Percentiles rank a stretch among this genome's conserved stretches.
Evolutionary conservation across 2,888 invertebrate species (phyloP).

Genomic region (Latrodectus hesperus): DNA sequence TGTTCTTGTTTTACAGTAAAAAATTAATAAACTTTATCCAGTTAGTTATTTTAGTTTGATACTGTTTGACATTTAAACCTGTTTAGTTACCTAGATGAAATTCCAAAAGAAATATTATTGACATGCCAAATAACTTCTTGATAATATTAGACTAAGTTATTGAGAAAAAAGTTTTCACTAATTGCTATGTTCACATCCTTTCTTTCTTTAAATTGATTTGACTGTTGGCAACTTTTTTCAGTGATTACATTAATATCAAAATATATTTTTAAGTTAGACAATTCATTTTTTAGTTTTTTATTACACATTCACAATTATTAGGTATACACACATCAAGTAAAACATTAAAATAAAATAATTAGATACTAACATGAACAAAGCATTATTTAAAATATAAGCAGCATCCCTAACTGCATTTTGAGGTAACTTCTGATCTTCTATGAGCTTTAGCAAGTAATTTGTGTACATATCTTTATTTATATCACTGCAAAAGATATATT

Average conservation of each 20-base stretch:
- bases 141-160: too few relatives aligned
- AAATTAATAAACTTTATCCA: too few relatives aligned
- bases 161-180: too few relatives aligned
- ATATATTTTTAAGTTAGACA: neutral
- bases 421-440: conserved; percentile 6
- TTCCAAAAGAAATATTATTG: neutral
- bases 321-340: neutral
- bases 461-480: neutral
- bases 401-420: neutral
- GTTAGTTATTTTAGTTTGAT: too few relatives aligned
- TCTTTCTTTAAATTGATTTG: too few relatives aligned
- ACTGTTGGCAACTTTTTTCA: neutral
- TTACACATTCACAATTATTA: neutral
- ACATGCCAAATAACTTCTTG: neutral
- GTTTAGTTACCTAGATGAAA: neutral
- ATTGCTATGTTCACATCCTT: too few relatives aligned
- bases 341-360: neutral
- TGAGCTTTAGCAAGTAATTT: conserved; percentile 5
- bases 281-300: neutral
- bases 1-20: too few relatives aligned
- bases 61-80: neutral
- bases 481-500: conserved; percentile 1
- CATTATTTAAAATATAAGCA: conserved; percentile 21
- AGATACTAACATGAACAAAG: conserved; percentile 44
- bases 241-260: neutral